A percentile compares a stretch with the other conserved stretches of the same genome.
Conservation (phyloP, 1,140 invertebrate species). For the Schlechtendalia chinensis region DNA sequence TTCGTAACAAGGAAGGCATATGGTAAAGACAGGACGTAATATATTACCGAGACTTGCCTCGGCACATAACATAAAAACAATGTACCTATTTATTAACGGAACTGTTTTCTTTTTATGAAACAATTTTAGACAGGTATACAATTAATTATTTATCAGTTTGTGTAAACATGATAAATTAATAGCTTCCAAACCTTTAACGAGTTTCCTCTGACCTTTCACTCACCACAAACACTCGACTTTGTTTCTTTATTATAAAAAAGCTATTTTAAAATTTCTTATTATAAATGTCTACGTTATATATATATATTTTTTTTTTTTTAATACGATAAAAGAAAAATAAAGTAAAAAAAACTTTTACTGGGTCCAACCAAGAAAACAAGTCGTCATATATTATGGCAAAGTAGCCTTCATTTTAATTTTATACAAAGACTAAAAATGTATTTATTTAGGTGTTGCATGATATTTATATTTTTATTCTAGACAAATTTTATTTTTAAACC, state of each 20-base stretch:
- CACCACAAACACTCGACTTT: not conserved
- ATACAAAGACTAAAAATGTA: constrained; percentile 19
- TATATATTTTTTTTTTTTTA: not conserved
- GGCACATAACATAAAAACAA: not conserved
- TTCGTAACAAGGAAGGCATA: too few relatives aligned
- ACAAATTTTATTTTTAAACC: not conserved
- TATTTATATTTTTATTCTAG: not conserved
- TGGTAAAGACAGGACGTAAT: not conserved
- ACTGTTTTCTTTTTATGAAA: not conserved
- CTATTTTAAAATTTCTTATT: not conserved
- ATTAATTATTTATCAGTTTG: not conserved
- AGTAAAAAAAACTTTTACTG: not conserved
- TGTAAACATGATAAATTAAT: constrained; percentile 14
- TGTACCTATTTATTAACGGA: too few relatives aligned
- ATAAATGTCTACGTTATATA: too few relatives aligned
- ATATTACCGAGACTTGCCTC: not conserved
- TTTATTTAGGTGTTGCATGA: not conserved
- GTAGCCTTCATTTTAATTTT: not conserved
- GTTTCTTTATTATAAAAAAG: not conserved
- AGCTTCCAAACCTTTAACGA: not conserved
- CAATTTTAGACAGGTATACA: not conserved
- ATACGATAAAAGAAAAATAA: not conserved
- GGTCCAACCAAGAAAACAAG: not conserved
- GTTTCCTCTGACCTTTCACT: not conserved
- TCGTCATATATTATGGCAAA: not conserved